Evolutionary conservation across 2,888 invertebrate genomes (phyloP), one percentile per base, ranked within the genome.

Genomic region (Coremacera marginata): DNA sequence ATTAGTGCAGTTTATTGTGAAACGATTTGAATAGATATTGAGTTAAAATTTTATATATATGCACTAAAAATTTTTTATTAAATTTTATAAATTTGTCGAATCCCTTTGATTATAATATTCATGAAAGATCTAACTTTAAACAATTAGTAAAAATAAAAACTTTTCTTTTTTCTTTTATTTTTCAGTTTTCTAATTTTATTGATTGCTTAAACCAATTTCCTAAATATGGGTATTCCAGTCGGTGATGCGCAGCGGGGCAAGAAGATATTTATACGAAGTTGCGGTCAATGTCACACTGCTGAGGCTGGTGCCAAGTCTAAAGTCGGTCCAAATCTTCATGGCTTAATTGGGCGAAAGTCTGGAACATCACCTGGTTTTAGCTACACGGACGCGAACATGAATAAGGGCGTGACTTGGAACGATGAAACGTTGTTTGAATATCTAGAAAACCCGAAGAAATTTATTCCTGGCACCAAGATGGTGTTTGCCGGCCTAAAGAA

Each of bases 391-490:
- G 98, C 98, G 81, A 99, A 99, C 91, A 96, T 96, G 90, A 92
- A 93, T 81, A 98, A 98, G 92, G 98, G 96, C 94, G 97, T 99
- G 86, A 94, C 94, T 81, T 99, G 99, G 99, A 92, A 90, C 83
- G 94, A 94, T 68, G 96, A 97, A 75, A 98, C 97, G 0, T 91
- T 99, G 25, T 98, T 96, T 86, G 94, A 94, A 84, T 99, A 99
- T 91, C 92, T 99, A 82, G 96, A 97, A 89, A 98, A 99, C 90
- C 99, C 99, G 76, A 99, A 99, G 92, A 99, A 99, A 90, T 99
- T 95, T 91, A 99, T 99, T 91, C 98, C 98, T 74, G 99, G 99
- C 81, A 99, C 99, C 78, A 99, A 99, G 90, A 99, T 99, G 99
- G 95, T 99, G 87, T 99, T 99, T 86, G 98, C 98, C 81, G 98